Percentiles rank a stretch among this genome's conserved stretches.
phyloP scores from a whole-genome alignment of 1,140 invertebrate genomes.

The Protaetia brevitarsis region DNA sequence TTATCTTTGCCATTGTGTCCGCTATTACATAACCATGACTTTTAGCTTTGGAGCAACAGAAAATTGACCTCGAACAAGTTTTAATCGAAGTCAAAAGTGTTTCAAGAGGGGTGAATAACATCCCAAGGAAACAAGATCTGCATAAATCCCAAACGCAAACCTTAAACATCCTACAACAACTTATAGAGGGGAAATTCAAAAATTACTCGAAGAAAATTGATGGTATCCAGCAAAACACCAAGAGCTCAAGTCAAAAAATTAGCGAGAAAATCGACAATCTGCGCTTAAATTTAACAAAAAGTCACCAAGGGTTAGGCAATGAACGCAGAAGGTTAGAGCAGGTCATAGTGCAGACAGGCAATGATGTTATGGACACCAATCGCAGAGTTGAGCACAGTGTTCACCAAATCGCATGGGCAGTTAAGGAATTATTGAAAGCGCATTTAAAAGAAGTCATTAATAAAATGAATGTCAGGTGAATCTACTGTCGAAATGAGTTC shows the following conservation, averaged over 20 bases:
- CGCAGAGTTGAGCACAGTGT: constrained; percentile 80
- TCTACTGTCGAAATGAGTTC: too few species aligned
- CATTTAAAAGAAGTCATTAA: constrained; percentile 65
- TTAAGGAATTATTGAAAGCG: constrained; percentile 66
- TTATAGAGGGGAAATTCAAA: constrained; percentile 20
- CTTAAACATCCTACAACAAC: constrained; percentile 32
- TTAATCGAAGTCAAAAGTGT: constrained; percentile 33
- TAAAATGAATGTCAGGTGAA: constrained; percentile 63
- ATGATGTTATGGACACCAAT: constrained; percentile 80
- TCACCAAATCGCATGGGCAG: constrained; percentile 76
- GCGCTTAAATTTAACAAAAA: constrained; percentile 55
- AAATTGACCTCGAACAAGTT: constrained; percentile 35
- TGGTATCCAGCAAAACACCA: constrained; percentile 44
- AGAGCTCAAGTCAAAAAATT: constrained; percentile 53
- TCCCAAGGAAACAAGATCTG: constrained; percentile 31
- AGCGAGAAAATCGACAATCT: constrained; percentile 55
- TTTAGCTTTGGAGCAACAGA: constrained; percentile 38
- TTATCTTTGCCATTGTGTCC: too few species aligned
- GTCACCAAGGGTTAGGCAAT: constrained; percentile 55
- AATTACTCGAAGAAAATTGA: constrained; percentile 21
- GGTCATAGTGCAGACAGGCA: constrained; percentile 78
- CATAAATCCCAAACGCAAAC: constrained; percentile 33
- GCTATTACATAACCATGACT: too few species aligned
- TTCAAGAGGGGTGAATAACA: constrained; percentile 23
- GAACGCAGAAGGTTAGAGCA: constrained; percentile 68